Conservation (phyloP, 2,888 invertebrate species). For the Lottia scabra region DNA sequence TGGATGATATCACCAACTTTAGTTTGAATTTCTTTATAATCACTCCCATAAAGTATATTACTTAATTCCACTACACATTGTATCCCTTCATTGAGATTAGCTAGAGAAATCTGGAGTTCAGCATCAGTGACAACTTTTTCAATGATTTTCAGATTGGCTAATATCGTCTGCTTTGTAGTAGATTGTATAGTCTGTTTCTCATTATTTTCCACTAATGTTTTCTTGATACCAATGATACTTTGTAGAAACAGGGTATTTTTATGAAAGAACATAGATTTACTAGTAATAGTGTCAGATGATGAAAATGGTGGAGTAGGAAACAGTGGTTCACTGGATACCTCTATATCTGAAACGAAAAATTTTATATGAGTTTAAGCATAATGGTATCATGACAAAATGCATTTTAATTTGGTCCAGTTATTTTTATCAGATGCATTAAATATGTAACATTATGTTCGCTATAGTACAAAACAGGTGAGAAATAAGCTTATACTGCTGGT, state of each 20-base stretch:
- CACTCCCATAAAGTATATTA: not conserved
- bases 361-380: too few species aligned
- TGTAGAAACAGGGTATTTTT: slow-evolving; percentile 6
- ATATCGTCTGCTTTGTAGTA: not conserved
- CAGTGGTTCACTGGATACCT: not conserved
- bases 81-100: not conserved
- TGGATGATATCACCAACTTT: not conserved
- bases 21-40: not conserved
- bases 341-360: not conserved
- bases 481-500: too few species aligned
- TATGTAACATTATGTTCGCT: too few species aligned
- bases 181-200: not conserved
- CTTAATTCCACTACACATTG: slow-evolving; percentile 3
- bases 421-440: too few species aligned
- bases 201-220: not conserved
- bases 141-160: slow-evolving; percentile 6
- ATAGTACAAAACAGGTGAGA: too few species aligned
- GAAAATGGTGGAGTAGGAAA: slow-evolving; percentile 15
- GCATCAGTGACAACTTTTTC: not conserved
- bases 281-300: not conserved
- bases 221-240: slow-evolving; percentile 4
- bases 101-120: not conserved
- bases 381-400: too few species aligned
- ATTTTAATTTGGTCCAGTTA: too few species aligned
- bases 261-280: not conserved